Base-by-base conservation (phyloP, 2,113 vertebrate genomes). In the Sterrhoptilus dennistouni region DNA sequence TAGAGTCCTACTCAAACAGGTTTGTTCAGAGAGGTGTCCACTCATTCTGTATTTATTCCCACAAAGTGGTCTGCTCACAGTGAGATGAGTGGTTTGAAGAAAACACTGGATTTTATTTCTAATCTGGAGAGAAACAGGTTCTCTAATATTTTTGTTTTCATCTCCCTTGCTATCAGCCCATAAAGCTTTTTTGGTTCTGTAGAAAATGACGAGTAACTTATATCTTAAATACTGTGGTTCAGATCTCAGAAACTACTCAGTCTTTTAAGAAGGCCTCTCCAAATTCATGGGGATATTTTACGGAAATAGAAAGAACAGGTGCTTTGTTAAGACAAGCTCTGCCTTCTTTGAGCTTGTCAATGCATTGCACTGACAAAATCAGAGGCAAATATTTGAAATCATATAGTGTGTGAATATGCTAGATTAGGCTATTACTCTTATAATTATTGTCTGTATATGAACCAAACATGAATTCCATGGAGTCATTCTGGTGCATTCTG, bases 401-500 rank as follows among this genome's bases (percentile, higher is more conserved):
- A 93, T 92, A 42, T 7, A 91, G 44, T 29, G 52, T 40, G 64
- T 66, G 75, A 92, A 81, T 89, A 82, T 56, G 53, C 27, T 81
- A 94, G 47, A 38, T 91, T 81, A 87, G 16, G 47, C 31, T 76
- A 71, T 87, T 90, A 61, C 19, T 94, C 65, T 44, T 36, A 44
- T 4, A 92, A 78, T 91, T 87, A 86, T 78, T 85, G 93, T 79
- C 61, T 83, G 8, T 31, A 15, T 35, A 56, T 60, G 47, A 92
- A 82, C 38, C 75, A 78, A 96, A 75, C 18, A 81, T 24, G 29
- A 64, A 59, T 96, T 79, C 38, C 49, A 5, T 57, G 29, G 66
- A 82, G 64, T 59, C 15, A 71, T 68, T 96, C 76, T 70, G 44
- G 60, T 52, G 86, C 60, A 54, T 78, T 74, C 64, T 95, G 86